Conservation (phyloP, 1,140 invertebrate genomes). For the Probaryconus sp. region DNA sequence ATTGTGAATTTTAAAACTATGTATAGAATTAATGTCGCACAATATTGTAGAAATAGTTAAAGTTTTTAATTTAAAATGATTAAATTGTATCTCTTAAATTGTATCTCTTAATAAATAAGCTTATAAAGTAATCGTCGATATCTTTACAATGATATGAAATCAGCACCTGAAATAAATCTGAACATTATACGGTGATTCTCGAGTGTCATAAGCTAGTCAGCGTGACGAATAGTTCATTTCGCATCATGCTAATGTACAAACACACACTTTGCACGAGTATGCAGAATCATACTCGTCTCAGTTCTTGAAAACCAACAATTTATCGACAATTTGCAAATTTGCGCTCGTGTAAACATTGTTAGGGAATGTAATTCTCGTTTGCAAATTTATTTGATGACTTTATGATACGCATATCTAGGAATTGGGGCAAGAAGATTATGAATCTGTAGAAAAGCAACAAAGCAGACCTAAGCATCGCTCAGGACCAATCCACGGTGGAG, state of each 20-base stretch:
- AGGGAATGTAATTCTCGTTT: background rate
- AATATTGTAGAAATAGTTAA: too few relatives aligned
- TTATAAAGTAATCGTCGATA: too few relatives aligned
- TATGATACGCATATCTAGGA: background rate
- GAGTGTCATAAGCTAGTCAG: constrained; percentile 29
- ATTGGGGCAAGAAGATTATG: background rate
- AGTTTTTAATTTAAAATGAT: too few relatives aligned
- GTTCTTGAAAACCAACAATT: constrained; percentile 27
- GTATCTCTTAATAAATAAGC: constrained; percentile 15
- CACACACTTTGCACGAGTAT: background rate
- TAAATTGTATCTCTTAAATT: too few relatives aligned
- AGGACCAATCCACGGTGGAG: constrained; percentile 17
- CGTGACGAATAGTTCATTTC: constrained; percentile 24
- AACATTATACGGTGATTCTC: constrained; percentile 3
- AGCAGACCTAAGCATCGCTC: constrained; percentile 5
- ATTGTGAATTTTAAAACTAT: too few relatives aligned
- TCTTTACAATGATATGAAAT: constrained; percentile 32
- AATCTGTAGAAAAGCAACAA: constrained; percentile 4
- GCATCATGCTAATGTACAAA: constrained; percentile 6
- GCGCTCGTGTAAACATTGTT: constrained; percentile 21
- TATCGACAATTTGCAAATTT: constrained; percentile 47
- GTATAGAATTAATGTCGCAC: too few relatives aligned
- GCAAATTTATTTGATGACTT: constrained; percentile 5
- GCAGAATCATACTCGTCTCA: constrained; percentile 3
- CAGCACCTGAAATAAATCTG: constrained; percentile 32